phyloP scores from a whole-genome alignment of 2,888 invertebrate genomes.

The Pollenia labialis region DNA sequence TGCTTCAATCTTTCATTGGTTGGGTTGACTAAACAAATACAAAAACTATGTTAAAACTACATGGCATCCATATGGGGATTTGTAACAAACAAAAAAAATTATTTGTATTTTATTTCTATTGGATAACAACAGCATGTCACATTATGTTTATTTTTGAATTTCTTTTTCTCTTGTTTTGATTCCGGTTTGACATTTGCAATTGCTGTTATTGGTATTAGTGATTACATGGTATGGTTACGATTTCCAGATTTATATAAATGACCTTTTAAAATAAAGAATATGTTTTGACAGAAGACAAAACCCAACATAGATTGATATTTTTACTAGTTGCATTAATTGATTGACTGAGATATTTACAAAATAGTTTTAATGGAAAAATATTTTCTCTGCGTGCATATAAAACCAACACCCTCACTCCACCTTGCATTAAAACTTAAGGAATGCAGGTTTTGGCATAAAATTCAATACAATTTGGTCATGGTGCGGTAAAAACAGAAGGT shows the following conservation, averaged over 20 bases:
- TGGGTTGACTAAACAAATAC: constrained; percentile 21
- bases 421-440: no score
- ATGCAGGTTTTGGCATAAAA: no score
- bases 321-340: no score
- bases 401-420: no score
- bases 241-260: constrained; percentile 12
- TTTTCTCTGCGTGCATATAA: no score
- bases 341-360: no score
- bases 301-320: no score
- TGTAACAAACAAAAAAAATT: neutral
- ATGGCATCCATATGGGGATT: constrained; percentile 17
- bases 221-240: neutral
- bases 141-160: constrained; percentile 9
- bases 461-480: no score
- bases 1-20: constrained; percentile 51
- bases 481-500: no score
- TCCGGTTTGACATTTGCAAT: constrained; percentile 1
- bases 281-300: no score
- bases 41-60: constrained; percentile 4
- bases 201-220: constrained; percentile 22
- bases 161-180: neutral
- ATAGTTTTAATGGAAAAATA: no score
- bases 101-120: constrained; percentile 3
- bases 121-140: constrained; percentile 20
- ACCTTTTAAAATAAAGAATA: no score